Evolutionary conservation across 2,797 vertebrate species (phyloP).

Genomic region (Eulemur albifrons): DNA sequence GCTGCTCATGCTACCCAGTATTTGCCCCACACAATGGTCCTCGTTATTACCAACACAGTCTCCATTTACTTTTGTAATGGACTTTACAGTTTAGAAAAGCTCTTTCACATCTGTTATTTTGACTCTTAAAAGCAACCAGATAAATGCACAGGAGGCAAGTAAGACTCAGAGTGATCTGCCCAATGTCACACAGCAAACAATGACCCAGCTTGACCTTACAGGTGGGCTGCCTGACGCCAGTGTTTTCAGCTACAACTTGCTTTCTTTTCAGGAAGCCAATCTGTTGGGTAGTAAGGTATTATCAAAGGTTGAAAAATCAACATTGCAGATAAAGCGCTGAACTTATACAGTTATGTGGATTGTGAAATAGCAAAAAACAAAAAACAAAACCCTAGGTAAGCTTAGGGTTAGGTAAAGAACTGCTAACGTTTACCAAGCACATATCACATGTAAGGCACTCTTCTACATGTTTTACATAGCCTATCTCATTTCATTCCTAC

Average conservation of each 20-base stretch:
- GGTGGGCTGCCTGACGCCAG: not conserved
- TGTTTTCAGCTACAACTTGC: not conserved
- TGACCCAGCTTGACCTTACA: not conserved
- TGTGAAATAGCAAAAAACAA: not conserved
- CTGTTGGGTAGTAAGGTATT: not conserved
- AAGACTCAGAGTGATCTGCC: not conserved
- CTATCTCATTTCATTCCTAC: not conserved
- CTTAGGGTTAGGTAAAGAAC: not conserved
- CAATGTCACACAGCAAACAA: not conserved
- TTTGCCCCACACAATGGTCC: not conserved
- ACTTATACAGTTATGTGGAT: not conserved
- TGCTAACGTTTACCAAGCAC: not conserved
- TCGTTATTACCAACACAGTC: not conserved
- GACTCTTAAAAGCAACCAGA: slow-evolving; percentile 15
- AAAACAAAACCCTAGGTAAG: not conserved
- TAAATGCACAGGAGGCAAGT: slow-evolving; percentile 5
- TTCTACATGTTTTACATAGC: not conserved
- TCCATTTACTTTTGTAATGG: slow-evolving; percentile 28
- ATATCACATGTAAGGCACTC: not conserved
- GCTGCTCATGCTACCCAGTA: not conserved
- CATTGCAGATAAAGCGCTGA: not conserved
- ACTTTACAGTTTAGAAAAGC: not conserved
- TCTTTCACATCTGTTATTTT: slow-evolving; percentile 22
- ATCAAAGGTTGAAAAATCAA: not conserved
- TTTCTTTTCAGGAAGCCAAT: not conserved